Evolutionary conservation across 2,797 vertebrate genomes (phyloP).

Genomic region (Pseudomugil tenellus): DNA sequence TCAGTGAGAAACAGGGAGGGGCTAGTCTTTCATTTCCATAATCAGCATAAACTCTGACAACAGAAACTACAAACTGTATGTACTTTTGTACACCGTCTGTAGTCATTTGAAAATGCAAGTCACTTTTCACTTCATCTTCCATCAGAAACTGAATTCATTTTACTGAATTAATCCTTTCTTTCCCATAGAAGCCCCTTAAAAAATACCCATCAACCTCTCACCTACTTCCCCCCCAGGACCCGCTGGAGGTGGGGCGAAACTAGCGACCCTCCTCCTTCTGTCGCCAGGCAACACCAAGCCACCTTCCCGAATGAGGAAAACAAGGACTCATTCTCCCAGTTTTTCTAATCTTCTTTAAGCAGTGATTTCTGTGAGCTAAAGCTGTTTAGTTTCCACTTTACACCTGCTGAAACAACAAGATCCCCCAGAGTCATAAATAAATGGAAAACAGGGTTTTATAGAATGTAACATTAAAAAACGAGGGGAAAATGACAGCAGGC

Average conservation of each 20-base stretch:
- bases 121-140: conserved; percentile 11
- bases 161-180: conserved; percentile 44
- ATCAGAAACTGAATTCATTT: conserved; percentile 37
- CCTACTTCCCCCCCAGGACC: conserved; percentile 76
- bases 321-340: conserved; percentile 32
- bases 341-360: conserved; percentile 35
- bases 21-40: background rate
- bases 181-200: conserved; percentile 43
- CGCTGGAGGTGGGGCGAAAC: conserved; percentile 51
- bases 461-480: conserved; percentile 54
- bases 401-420: conserved; percentile 39
- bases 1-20: background rate
- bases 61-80: too few species aligned
- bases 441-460: conserved; percentile 45
- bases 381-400: conserved; percentile 19
- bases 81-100: too few species aligned
- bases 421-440: too few species aligned
- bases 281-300: conserved; percentile 2
- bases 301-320: conserved; percentile 13
- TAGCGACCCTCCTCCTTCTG: conserved; percentile 51
- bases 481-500: conserved; percentile 22
- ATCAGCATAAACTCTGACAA: conserved; percentile 5
- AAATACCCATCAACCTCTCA: conserved; percentile 78
- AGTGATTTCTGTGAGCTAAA: conserved; percentile 40
- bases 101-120: too few species aligned